Base-by-base conservation (phyloP, 2,113 vertebrate genomes). In the Canis aureus region DNA sequence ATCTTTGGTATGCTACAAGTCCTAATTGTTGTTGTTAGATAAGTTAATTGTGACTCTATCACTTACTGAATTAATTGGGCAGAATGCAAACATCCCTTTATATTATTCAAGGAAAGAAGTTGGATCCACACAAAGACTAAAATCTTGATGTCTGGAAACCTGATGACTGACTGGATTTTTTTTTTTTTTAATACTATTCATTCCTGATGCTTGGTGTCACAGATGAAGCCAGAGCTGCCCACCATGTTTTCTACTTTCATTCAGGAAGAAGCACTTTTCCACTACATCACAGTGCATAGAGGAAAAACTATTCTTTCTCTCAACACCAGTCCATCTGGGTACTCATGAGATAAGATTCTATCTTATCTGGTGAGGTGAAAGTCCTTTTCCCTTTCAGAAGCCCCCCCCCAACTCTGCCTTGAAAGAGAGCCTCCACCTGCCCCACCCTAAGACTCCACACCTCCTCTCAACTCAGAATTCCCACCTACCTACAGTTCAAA, bases 61-160 rank as follows among this genome's bases (percentile, higher is more conserved):
- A 62, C 29, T 71, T 92, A 66, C 43, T 92, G 84, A 91, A 59
- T 57, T 91, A 84, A 85, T 7, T 55, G 76, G 88, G 78, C 78
- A 97, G 71, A 96, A 91, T 81, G 96, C 73, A 96, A 89, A 91
- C 11, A 67, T 85, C 55, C 23, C 67, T 97, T 97, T 90, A 80
- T 5, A 78, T 91, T 96, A 89, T 80, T 79, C 89, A 92, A 96
- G 51, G 74, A 93, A 95, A 97, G 62, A 94, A 59, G 71, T 2
- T 94, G 35, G 51, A 81, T 78, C 69, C 91, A 89, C 25, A 38
- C 51, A 80, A 90, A 91, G 89, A 95, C 80, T 96, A 84, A 86
- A 86, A 81, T 89, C 27, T 60, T 93, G 74, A 79, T 22, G 11
- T 83, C 79, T 93, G 38, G 32, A 91, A 87, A 92, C 17, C 59